Base-by-base conservation (phyloP, 2,888 invertebrate genomes). In the Lymantria dispar region DNA sequence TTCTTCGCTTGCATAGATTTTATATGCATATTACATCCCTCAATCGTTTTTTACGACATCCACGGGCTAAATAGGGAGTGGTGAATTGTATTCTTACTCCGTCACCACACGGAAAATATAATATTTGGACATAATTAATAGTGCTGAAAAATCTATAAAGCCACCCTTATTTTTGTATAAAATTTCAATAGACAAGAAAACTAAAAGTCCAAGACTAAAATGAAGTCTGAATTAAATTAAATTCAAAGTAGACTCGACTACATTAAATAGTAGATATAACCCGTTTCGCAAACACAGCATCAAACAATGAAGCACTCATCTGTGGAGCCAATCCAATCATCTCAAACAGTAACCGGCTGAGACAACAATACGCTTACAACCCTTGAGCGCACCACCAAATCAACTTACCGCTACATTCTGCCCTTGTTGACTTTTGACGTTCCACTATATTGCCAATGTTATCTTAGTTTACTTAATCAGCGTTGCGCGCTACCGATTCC, bases 401-500 rank as follows among this genome's bases (percentile, higher is more conserved):
- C 88, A 87, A 87, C 87, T 87, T 85, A 87, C 76, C 85, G 79
- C 87, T 83, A 80, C 83, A 77, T 77, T 78, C 76, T 73, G 79
- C 89, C 88, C 90, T 82, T 91, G 90, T 91, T 91, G 90, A 91
- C 90, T 91, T 85, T 87, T 83, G 85, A 84, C 88, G 86, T 85
- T 76, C 76, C 78, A 76, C 81, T 79, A 78, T 80, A 85, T 85
- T 77, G 80, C 74, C 85, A 81, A 80, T 85, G 85, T 87, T 91
- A 90, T 91, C 90, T 89, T 85, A 87, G 90, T 90, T 90, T 89
- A 89, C 90, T 90, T 91, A 90, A 91, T 91, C 90, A 91, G 87
- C 78, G 68, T 69, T 76, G 78, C 75, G 79, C 81, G 80, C 78
- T 76, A 78, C 78, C 78, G 81, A 80, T 76, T 83, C 83, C 78